These are phyloP conservation scores for Aspidiotus rigidus DNA, from an alignment of 2,888 invertebrate species.

Conservation along the genomic window DNA sequence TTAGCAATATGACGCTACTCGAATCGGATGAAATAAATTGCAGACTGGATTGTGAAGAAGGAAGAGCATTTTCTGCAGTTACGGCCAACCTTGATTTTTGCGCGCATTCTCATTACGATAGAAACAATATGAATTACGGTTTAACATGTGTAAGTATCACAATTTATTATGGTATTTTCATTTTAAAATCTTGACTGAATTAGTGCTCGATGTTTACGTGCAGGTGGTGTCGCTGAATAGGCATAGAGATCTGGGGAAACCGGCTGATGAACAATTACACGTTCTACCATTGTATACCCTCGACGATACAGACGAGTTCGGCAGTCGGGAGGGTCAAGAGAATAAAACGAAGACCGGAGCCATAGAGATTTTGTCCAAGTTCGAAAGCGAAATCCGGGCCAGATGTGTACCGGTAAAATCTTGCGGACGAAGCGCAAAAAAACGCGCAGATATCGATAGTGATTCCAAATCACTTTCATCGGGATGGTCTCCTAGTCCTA, in stretches of 20 bases:
- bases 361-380: slow-evolving; percentile 76
- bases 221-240: slow-evolving; percentile 77
- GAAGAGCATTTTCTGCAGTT: slow-evolving; percentile 88
- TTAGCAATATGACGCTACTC: slow-evolving; percentile 78
- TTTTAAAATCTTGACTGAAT: not conserved
- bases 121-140: slow-evolving; percentile 95
- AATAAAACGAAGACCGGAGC: slow-evolving; percentile 71
- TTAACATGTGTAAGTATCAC: slow-evolving; percentile 67
- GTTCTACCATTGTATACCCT: slow-evolving; percentile 84
- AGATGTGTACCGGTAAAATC: slow-evolving; percentile 75
- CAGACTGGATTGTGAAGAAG: slow-evolving; percentile 73
- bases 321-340: slow-evolving; percentile 71
- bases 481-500: not conserved
- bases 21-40: slow-evolving; percentile 82
- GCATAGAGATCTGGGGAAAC: slow-evolving; percentile 58
- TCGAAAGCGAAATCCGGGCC: slow-evolving; percentile 76
- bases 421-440: slow-evolving; percentile 65
- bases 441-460: slow-evolving; percentile 62
- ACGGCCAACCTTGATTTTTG: slow-evolving; percentile 96
- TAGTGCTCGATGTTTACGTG: not conserved
- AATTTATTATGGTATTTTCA: not conserved
- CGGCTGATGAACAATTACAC: slow-evolving; percentile 86
- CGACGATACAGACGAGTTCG: slow-evolving; percentile 82
- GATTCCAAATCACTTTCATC: slow-evolving; percentile 41
- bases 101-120: slow-evolving; percentile 88